Evolutionary conservation across 92 coral and sea anemone genomes (phyloP).

Genomic region (Desmophyllum pertusum): DNA sequence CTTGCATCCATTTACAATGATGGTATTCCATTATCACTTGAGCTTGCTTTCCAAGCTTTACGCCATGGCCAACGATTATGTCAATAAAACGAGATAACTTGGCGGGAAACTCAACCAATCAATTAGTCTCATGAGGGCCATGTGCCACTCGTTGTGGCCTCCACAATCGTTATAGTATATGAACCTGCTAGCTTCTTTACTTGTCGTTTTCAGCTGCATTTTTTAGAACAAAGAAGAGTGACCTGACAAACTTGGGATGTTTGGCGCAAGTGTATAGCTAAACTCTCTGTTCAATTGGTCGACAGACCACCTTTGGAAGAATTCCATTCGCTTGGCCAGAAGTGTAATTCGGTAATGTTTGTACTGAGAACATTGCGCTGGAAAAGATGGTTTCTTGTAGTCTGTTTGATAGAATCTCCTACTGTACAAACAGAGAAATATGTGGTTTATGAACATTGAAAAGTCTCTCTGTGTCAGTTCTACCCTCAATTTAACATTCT

Average conservation of each 20-base stretch:
- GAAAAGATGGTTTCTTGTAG: neutral
- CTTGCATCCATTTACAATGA: neutral
- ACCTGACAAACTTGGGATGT: neutral
- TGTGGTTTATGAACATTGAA: too few species aligned
- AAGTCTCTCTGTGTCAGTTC: too few species aligned
- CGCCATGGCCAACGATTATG: conserved; percentile 21
- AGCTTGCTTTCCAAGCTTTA: conserved; percentile 19
- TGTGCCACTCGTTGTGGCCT: conserved; percentile 8
- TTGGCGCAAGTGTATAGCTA: neutral
- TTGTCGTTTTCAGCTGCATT: neutral
- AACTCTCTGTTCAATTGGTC: neutral
- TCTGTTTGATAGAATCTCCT: neutral
- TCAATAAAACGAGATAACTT: neutral
- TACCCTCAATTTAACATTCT: too few species aligned
- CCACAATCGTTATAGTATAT: neutral
- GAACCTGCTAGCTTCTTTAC: neutral
- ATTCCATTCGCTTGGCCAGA: neutral
- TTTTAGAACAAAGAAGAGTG: neutral
- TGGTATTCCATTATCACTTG: neutral
- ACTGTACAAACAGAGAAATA: neutral
- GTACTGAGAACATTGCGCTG: neutral
- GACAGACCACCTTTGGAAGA: conserved; percentile 7
- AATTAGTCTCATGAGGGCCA: neutral
- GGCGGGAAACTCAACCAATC: conserved; percentile 13
- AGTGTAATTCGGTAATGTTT: neutral